Evolutionary conservation across 2,888 invertebrate species (phyloP).

Genomic region (Pandemis cinnamomeana): DNA sequence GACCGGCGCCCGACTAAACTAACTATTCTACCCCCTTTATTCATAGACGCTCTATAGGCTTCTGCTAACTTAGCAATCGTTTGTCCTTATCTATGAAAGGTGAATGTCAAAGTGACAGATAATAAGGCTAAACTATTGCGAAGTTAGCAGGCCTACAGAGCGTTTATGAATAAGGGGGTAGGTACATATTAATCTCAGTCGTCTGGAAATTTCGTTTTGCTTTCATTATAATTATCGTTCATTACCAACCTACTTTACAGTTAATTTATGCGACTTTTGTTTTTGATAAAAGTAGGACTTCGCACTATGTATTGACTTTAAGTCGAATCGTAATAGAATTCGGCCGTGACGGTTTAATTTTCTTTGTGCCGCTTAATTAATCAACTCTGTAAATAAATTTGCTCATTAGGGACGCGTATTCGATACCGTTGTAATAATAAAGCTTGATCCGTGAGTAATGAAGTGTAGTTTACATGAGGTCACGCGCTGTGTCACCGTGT

Average conservation of each 20-base stretch:
- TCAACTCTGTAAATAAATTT: slow-evolving; percentile 2
- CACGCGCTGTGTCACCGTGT: neutral
- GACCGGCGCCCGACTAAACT: neutral
- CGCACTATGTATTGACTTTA: neutral
- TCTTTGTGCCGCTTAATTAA: neutral
- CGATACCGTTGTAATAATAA: neutral
- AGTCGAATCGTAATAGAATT: neutral
- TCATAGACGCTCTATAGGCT: no score
- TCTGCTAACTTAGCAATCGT: no score
- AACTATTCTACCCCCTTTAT: no score
- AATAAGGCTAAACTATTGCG: no score
- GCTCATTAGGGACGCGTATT: neutral
- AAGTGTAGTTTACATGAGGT: slow-evolving; percentile 4
- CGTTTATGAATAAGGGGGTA: no score
- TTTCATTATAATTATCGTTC: neutral
- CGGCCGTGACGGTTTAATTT: neutral
- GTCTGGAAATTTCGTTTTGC: neutral
- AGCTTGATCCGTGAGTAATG: neutral
- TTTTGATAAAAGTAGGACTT: neutral
- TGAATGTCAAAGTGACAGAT: no score
- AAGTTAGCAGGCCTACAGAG: no score
- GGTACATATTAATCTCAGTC: neutral
- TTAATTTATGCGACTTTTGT: no score
- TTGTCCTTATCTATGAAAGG: no score
- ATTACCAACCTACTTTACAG: neutral